phyloP scores from a whole-genome alignment of 92 coral and sea anemone genomes.

The Heteractis magnifica region DNA sequence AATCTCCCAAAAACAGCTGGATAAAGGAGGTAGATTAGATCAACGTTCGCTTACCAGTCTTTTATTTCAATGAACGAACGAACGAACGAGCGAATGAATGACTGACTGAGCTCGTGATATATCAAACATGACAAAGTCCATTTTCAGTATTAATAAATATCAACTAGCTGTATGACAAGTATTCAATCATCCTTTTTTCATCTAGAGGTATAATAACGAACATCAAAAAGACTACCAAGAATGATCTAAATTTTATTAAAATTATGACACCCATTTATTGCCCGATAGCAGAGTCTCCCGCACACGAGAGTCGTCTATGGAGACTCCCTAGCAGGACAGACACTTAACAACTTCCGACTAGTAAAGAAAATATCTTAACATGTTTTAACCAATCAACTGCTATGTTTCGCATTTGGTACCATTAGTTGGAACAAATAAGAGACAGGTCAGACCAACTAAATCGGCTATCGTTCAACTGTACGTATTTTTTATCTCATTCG shows the following conservation, averaged over 20 bases:
- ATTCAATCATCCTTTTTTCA: background rate
- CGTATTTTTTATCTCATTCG: background rate
- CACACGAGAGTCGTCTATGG: too few species aligned
- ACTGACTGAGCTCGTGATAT: too few species aligned
- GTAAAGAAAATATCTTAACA: background rate
- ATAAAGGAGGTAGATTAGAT: too few species aligned
- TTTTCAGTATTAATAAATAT: background rate
- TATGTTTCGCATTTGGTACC: too few species aligned
- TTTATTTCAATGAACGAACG: too few species aligned
- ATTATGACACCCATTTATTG: background rate
- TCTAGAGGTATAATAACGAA: background rate
- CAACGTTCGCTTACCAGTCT: too few species aligned
- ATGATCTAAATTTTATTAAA: constrained; percentile 2
- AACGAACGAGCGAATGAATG: too few species aligned
- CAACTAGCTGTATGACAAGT: background rate
- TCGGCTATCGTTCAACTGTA: background rate
- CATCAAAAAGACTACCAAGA: constrained; percentile 1
- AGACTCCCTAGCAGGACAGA: too few species aligned
- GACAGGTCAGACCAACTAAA: background rate
- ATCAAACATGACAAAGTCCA: too few species aligned
- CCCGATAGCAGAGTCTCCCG: background rate
- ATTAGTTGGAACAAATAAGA: too few species aligned
- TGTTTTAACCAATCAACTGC: background rate
- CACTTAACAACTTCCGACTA: too few species aligned
- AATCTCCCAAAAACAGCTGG: too few species aligned